A percentile compares a stretch with the other conserved stretches of the same genome.
phyloP scores from a whole-genome alignment of 2,113 vertebrate genomes.

The Phrynosoma platyrhinos region DNA sequence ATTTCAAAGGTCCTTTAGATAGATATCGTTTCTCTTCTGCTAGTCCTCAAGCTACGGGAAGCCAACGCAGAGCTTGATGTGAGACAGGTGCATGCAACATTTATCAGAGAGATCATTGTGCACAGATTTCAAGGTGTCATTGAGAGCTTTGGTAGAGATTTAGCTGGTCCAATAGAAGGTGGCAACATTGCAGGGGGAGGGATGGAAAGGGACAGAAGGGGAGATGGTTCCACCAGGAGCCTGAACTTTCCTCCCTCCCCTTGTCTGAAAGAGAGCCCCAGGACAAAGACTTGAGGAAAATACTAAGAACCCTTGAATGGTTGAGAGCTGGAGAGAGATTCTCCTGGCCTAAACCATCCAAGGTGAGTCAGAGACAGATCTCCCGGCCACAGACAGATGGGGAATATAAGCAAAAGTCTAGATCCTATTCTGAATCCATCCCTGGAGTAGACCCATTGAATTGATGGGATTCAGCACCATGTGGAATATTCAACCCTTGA shows the following conservation, averaged over 20 bases:
- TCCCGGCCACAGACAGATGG: not conserved
- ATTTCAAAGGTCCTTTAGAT: no score
- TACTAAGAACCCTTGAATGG: slow-evolving; percentile 41
- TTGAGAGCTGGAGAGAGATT: not conserved
- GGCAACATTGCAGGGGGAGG: not conserved
- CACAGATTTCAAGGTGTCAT: not conserved
- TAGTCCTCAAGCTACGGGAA: not conserved
- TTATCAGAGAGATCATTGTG: not conserved
- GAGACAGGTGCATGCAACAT: no score
- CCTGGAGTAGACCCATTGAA: not conserved
- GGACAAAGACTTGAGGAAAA: slow-evolving; percentile 52
- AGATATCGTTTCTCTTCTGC: no score
- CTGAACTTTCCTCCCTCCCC: slow-evolving; percentile 65
- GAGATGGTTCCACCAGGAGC: not conserved
- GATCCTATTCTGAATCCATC: no score
- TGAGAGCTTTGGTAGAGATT: not conserved
- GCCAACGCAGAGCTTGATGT: no score
- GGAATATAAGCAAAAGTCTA: not conserved
- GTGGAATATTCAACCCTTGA: no score
- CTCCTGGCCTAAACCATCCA: not conserved
- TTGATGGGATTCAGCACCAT: no score
- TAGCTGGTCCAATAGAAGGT: not conserved
- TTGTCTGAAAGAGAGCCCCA: slow-evolving; percentile 15
- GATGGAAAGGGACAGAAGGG: no score
- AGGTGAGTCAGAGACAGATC: not conserved